phyloP scores from a whole-genome alignment of 2,888 invertebrate species.

The Argynnis bischoffii region DNA sequence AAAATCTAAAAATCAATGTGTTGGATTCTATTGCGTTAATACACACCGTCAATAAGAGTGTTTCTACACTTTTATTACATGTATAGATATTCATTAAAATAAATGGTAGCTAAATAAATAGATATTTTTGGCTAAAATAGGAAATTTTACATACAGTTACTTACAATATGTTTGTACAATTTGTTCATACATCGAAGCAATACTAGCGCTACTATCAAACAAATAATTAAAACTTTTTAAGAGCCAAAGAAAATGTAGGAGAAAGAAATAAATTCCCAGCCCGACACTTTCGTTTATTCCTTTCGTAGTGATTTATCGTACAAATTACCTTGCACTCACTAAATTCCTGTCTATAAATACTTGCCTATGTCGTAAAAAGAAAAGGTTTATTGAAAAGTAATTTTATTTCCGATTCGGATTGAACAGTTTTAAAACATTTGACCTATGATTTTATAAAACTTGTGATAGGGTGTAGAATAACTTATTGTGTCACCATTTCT shows the following conservation, averaged over 20 bases:
- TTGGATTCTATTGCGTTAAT: too few relatives aligned
- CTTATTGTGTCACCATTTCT: too few relatives aligned
- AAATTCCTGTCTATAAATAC: constrained; percentile 37
- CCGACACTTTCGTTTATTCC: constrained; percentile 71
- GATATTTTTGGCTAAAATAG: too few relatives aligned
- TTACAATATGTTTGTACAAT: not conserved
- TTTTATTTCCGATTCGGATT: constrained; percentile 13
- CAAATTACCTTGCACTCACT: constrained; percentile 50
- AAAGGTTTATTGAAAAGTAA: constrained; percentile 15
- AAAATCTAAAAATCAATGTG: too few relatives aligned
- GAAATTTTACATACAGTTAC: not conserved
- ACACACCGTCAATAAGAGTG: too few relatives aligned
- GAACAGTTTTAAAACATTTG: not conserved
- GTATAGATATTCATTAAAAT: too few relatives aligned
- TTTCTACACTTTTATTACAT: too few relatives aligned
- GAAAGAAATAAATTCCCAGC: constrained; percentile 72
- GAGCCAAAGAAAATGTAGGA: constrained; percentile 66
- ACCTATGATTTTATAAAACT: too few relatives aligned
- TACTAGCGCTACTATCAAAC: constrained; percentile 66
- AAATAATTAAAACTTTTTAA: constrained; percentile 77
- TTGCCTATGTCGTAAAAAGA: constrained; percentile 13
- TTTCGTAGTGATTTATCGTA: constrained; percentile 63
- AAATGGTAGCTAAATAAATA: too few relatives aligned
- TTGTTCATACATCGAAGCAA: constrained; percentile 46
- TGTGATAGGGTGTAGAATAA: too few relatives aligned